These are phyloP conservation scores for Melieria crassipennis DNA, from an alignment of 2,888 invertebrate genomes.

Conservation along the genomic window DNA sequence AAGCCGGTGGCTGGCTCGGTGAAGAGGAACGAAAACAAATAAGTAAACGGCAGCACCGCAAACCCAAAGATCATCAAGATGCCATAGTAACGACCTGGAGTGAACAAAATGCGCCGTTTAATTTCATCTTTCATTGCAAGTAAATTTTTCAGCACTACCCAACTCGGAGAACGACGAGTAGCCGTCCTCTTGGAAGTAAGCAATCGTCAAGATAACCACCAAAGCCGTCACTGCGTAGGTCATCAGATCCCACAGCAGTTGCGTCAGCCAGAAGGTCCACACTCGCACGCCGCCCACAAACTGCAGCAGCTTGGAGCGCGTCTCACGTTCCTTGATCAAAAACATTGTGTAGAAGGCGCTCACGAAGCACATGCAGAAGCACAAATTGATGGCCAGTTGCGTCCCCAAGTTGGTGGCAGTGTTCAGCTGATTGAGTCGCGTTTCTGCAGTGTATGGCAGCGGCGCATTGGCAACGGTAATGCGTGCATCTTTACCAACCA, in stretches of 20 bases:
- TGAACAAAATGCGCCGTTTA: neutral
- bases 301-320: conserved; percentile 79
- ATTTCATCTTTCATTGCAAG: no score
- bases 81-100: conserved; percentile 69
- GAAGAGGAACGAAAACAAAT: conserved; percentile 76
- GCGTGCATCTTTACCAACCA: conserved; percentile 43
- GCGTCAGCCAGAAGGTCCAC: conserved; percentile 76
- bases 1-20: conserved; percentile 79
- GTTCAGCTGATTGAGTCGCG: conserved; percentile 66
- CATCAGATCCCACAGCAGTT: conserved; percentile 69
- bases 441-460: conserved; percentile 71
- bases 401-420: conserved; percentile 66
- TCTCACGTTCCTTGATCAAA: conserved; percentile 73
- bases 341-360: conserved; percentile 74
- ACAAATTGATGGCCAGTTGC: conserved; percentile 76
- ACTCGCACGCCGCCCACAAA: conserved; percentile 79
- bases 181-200: conserved; percentile 75
- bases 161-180: conserved; percentile 50
- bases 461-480: conserved; percentile 74
- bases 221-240: conserved; percentile 76
- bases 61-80: conserved; percentile 76
- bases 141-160: conserved; percentile 37
- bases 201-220: conserved; percentile 72
- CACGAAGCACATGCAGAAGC: conserved; percentile 81
- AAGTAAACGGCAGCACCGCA: conserved; percentile 78